Evolutionary conservation across 2,797 vertebrate species (phyloP).

Genomic region (Nannoperca obscura): DNA sequence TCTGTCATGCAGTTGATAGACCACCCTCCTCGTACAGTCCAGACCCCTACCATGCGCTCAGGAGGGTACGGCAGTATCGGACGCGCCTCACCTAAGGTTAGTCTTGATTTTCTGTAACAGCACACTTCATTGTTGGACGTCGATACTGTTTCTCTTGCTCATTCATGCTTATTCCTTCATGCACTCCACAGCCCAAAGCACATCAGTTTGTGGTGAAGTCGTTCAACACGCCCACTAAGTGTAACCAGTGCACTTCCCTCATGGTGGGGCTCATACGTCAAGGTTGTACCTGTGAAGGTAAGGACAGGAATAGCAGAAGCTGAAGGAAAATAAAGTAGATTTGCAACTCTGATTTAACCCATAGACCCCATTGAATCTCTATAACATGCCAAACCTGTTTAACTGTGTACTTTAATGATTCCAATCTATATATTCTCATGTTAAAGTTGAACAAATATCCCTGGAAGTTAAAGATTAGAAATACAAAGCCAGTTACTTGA

Average conservation of each 20-base stretch:
- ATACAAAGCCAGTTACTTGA: not conserved
- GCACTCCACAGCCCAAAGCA: conserved; percentile 91
- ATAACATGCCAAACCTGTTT: not conserved
- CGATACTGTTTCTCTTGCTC: not conserved
- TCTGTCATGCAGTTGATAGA: conserved; percentile 84
- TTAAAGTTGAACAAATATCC: not conserved
- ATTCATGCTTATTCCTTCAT: not conserved
- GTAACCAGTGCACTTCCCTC: conserved; percentile 97
- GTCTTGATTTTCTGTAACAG: not conserved
- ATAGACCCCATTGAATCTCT: not conserved
- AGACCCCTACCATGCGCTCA: conserved; percentile 93
- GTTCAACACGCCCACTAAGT: conserved; percentile 94
- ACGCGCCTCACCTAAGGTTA: conserved; percentile 92
- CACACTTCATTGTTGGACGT: not conserved
- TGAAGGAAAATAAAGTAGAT: not conserved
- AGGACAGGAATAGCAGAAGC: not conserved
- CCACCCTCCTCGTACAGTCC: conserved; percentile 87
- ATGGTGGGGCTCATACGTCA: conserved; percentile 98
- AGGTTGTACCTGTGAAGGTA: conserved; percentile 98
- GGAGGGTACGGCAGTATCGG: conserved; percentile 90
- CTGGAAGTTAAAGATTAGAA: not conserved
- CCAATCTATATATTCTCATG: not conserved
- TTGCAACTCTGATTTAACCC: not conserved
- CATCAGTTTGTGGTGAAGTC: conserved; percentile 99
- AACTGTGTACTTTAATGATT: not conserved